Conservation (phyloP, 1,140 invertebrate genomes). For the Drosophila paulistorum region DNA sequence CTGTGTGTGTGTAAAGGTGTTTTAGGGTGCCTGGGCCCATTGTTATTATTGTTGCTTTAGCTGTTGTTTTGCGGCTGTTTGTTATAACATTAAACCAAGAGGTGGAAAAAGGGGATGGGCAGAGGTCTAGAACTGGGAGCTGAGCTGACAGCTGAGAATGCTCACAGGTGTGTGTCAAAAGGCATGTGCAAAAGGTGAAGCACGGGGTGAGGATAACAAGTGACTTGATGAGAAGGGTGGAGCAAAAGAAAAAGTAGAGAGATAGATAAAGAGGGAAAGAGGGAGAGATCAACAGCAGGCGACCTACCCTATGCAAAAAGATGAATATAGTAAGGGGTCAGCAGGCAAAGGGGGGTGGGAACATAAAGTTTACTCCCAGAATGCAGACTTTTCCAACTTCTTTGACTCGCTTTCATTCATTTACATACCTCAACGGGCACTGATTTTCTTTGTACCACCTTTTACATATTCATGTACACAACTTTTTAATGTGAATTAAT, state of each 20-base stretch:
- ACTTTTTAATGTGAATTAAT: no score
- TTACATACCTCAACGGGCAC: no score
- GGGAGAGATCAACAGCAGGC: background rate
- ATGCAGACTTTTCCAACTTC: no score
- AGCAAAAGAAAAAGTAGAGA: background rate
- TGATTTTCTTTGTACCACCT: no score
- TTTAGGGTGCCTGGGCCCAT: slow-evolving; percentile 34
- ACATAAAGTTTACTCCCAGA: no score
- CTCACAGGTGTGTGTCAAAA: slow-evolving; percentile 79
- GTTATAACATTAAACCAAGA: slow-evolving; percentile 64
- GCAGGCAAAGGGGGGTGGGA: no score
- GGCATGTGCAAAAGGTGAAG: slow-evolving; percentile 42
- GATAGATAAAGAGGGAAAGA: background rate
- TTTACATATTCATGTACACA: no score
- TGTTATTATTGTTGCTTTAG: slow-evolving; percentile 51
- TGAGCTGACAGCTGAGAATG: slow-evolving; percentile 60
- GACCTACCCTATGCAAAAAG: background rate
- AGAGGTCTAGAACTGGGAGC: background rate
- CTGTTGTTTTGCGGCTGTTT: slow-evolving; percentile 69
- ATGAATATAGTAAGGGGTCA: background rate
- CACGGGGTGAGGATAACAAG: background rate
- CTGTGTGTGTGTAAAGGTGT: slow-evolving; percentile 44
- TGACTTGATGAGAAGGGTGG: slow-evolving; percentile 14
- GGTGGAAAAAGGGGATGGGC: slow-evolving; percentile 10
- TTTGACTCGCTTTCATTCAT: no score